These are phyloP conservation scores for Ceriagrion tenellum DNA, from an alignment of 2,888 invertebrate genomes.

Conservation along the genomic window DNA sequence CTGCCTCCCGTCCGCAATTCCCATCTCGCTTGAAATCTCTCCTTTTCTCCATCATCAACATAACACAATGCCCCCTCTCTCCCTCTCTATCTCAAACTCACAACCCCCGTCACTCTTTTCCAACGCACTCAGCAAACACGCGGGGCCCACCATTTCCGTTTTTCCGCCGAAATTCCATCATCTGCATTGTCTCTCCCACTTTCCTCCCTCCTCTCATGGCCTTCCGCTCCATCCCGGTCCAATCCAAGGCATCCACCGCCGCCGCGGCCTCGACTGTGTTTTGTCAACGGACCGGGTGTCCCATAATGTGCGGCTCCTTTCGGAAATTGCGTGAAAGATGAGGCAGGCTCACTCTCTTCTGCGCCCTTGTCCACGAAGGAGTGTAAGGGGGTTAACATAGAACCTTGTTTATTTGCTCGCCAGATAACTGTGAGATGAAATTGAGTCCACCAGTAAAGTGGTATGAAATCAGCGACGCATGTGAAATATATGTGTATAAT, in stretches of 20 bases:
- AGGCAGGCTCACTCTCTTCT: not conserved
- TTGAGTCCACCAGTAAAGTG: too few species aligned
- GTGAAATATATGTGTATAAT: too few species aligned
- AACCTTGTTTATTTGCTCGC: not conserved
- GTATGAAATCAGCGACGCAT: too few species aligned
- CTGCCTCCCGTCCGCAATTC: not conserved
- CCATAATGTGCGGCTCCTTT: not conserved
- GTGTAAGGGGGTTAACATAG: not conserved
- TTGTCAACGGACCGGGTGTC: not conserved
- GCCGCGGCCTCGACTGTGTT: not conserved
- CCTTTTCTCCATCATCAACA: not conserved
- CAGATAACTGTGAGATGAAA: not conserved
- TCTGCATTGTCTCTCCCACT: not conserved
- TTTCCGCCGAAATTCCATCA: not conserved
- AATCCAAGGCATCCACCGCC: not conserved
- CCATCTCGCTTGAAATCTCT: not conserved
- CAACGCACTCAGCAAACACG: not conserved
- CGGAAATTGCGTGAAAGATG: not conserved
- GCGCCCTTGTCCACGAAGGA: too few species aligned
- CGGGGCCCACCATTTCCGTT: not conserved
- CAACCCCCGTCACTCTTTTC: not conserved
- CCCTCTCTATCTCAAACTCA: not conserved
- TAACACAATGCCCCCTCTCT: not conserved
- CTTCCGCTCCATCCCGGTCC: not conserved
- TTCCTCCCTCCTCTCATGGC: not conserved